Base-by-base conservation (phyloP, 2,888 invertebrate species). In the Agonopterix heracliana region DNA sequence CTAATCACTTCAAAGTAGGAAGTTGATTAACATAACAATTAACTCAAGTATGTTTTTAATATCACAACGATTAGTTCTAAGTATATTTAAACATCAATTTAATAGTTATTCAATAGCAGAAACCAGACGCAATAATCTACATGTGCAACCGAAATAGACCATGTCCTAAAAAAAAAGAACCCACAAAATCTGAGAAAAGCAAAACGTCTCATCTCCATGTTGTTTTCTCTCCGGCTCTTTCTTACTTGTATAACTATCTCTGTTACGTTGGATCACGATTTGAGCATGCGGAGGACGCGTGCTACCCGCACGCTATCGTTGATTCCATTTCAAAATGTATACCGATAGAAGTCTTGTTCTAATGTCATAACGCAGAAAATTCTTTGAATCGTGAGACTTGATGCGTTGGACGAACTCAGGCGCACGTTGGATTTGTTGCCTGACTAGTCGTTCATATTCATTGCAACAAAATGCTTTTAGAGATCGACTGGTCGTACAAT, bases 181-280 rank as follows among this genome's bases (percentile, higher is more conserved):
- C n/a, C 49, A 52, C 49, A 45, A 53, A 58, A 57, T 54, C 59
- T 55, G 52, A 51, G 52, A 54, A 48, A 54, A 55, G 54, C 54
- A 54, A 54, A 59, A 55, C 53, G 54, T 51, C 49, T 51, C 56
- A 63, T 55, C 61, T 66, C 68, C 26, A 26, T 70, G 66, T 70
- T 77, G 76, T 77, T 77, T 77, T 77, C 76, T 59, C 51, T 61
- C 52, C 60, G 44, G 72, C 73, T 51, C 67, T 12, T 44, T 74
- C 63, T 56, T 52, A 55, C 67, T n/a, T 47, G 50, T 56, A 41
- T 41, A 34, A 8, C 44, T 44, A 50, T 74, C 68, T 60, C 66
- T 51, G 45, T 68, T 60, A 14, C 14, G 44, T 54, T 34, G 51
- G 50, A 52, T 43, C 65, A 64, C 61, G 64, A 45, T 45, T 50